Evolutionary conservation across 2,888 invertebrate species (phyloP).

Genomic region (Sympetrum striolatum): DNA sequence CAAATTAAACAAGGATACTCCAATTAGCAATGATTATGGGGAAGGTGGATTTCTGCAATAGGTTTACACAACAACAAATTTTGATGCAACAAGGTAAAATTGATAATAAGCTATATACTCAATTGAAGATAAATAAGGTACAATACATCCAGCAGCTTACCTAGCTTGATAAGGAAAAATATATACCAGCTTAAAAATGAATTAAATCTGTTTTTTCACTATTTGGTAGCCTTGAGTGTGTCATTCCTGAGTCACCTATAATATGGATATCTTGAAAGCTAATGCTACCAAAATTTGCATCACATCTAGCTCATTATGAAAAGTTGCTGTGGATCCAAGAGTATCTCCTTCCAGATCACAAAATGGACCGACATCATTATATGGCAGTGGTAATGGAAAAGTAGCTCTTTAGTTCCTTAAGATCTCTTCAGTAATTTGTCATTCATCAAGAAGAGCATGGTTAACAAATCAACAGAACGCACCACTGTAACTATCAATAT

Average conservation of each 20-base stretch:
- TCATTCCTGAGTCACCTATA: neutral
- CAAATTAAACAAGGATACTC: neutral
- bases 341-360: neutral
- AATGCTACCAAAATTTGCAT: neutral
- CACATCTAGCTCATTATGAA: neutral
- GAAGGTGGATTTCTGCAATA: neutral
- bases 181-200: neutral
- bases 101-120: neutral
- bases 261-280: neutral
- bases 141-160: neutral
- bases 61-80: neutral
- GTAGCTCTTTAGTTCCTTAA: neutral
- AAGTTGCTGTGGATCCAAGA: neutral
- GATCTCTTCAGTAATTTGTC: neutral
- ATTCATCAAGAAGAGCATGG: neutral
- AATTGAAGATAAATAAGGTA: neutral
- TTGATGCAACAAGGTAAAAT: neutral
- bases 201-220: neutral
- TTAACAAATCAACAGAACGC: neutral
- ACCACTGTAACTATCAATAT: neutral
- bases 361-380: neutral
- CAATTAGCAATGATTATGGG: neutral
- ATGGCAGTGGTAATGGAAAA: slow-evolving; percentile 23
- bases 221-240: neutral
- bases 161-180: too few relatives aligned